phyloP scores from a whole-genome alignment of 1,140 invertebrate genomes.

The Eriocheir sinensis region DNA sequence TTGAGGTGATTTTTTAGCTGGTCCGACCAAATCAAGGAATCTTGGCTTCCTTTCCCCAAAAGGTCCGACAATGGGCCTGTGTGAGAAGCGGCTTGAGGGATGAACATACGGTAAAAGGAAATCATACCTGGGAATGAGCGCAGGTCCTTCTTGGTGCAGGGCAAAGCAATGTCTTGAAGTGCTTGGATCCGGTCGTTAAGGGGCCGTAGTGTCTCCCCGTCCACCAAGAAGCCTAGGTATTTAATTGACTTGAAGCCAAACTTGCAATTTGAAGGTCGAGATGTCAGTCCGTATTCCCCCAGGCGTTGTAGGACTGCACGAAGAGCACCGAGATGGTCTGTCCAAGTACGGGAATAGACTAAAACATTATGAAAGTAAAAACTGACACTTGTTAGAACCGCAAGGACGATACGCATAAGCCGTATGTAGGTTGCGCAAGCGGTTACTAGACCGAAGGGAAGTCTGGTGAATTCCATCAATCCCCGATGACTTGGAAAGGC shows the following conservation, averaged over 20 bases:
- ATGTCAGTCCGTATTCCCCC: background rate
- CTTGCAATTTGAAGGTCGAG: background rate
- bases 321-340: constrained; percentile 38
- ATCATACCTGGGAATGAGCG: background rate
- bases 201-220: background rate
- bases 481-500: constrained; percentile 56
- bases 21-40: background rate
- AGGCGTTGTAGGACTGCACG: background rate
- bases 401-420: constrained; percentile 60
- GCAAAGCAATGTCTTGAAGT: background rate
- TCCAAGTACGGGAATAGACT: background rate
- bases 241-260: background rate
- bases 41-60: background rate
- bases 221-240: background rate
- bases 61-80: background rate
- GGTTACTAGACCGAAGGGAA: constrained; percentile 41
- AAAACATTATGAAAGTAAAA: constrained; percentile 68
- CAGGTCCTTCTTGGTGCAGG: background rate
- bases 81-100: background rate
- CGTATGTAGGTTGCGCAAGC: constrained; percentile 56
- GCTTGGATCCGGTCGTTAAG: background rate
- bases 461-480: constrained; percentile 44
- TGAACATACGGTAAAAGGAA: background rate
- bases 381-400: background rate
- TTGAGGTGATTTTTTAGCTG: too few relatives aligned